Evolutionary conservation across 2,888 invertebrate genomes (phyloP).

Genomic region (Hecatera dysodea): DNA sequence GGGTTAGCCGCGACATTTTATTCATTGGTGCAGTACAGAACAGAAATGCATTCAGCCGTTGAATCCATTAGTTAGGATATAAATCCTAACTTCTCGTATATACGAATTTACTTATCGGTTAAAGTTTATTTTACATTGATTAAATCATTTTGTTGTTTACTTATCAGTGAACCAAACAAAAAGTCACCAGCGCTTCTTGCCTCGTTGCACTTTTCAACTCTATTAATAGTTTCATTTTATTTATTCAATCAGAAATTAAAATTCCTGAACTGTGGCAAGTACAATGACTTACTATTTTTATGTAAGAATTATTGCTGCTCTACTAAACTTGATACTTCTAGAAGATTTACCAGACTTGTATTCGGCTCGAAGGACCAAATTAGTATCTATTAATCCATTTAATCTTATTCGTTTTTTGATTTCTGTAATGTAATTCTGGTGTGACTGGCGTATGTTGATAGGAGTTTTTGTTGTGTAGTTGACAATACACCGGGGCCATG

Average conservation of each 20-base stretch:
- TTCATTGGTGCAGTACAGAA: conserved; percentile 32
- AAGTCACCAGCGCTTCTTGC: conserved; percentile 25
- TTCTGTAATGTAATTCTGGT: conserved; percentile 41
- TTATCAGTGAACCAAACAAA: conserved; percentile 4
- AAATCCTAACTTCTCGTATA: background rate
- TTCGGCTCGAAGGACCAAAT: conserved; percentile 12
- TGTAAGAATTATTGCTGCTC: conserved; percentile 20
- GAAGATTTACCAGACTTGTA: background rate
- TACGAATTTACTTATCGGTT: background rate
- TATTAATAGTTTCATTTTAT: conserved; percentile 34
- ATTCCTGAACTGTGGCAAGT: conserved; percentile 41
- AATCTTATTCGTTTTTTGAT: background rate
- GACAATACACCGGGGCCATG: conserved; percentile 64
- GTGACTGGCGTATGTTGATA: conserved; percentile 55
- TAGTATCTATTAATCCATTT: background rate
- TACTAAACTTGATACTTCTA: conserved; percentile 29
- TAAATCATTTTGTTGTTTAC: background rate
- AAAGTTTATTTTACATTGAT: conserved; percentile 5
- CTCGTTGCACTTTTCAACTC: conserved; percentile 23
- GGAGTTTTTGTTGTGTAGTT: conserved; percentile 63
- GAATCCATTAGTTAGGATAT: background rate
- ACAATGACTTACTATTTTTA: conserved; percentile 47
- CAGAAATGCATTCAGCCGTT: conserved; percentile 44
- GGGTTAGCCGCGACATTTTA: conserved; percentile 38
- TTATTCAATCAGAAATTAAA: conserved; percentile 20